phyloP scores from a whole-genome alignment of 2,888 invertebrate species.

The Rotaria sp. region DNA sequence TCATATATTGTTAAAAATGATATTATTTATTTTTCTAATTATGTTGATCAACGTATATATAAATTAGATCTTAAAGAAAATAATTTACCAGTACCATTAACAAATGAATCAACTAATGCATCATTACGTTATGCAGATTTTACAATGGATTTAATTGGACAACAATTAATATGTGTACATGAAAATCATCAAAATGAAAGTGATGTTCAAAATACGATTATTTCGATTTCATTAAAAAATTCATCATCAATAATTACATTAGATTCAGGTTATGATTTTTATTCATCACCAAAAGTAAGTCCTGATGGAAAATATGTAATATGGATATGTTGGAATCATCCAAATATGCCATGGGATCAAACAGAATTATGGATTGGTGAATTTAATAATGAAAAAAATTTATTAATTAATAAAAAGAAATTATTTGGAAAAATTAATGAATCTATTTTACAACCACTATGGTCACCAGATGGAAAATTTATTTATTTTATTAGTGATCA shows the following conservation, averaged over 20 bases:
- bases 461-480: conserved; percentile 50
- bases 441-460: conserved; percentile 49
- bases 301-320: conserved; percentile 53
- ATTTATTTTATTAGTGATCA: conserved; percentile 50
- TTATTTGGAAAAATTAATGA: conserved; percentile 1
- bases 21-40: conserved; percentile 51
- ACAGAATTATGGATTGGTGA: conserved; percentile 52
- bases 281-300: conserved; percentile 53
- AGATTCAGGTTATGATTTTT: conserved; percentile 54
- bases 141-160: background rate
- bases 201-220: conserved; percentile 41
- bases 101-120: background rate
- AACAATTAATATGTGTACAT: conserved; percentile 41
- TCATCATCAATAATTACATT: conserved; percentile 42
- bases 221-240: conserved; percentile 34
- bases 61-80: background rate
- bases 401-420: background rate
- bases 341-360: conserved; percentile 58
- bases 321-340: conserved; percentile 57
- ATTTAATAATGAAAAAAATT: conserved; percentile 42
- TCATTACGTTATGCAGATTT: background rate
- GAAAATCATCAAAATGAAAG: conserved; percentile 41
- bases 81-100: background rate
- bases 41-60: conserved; percentile 49
- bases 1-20: conserved; percentile 49